Evolutionary conservation across 2,797 vertebrate genomes (phyloP).

Genomic region (Sebastes taczanowskii): DNA sequence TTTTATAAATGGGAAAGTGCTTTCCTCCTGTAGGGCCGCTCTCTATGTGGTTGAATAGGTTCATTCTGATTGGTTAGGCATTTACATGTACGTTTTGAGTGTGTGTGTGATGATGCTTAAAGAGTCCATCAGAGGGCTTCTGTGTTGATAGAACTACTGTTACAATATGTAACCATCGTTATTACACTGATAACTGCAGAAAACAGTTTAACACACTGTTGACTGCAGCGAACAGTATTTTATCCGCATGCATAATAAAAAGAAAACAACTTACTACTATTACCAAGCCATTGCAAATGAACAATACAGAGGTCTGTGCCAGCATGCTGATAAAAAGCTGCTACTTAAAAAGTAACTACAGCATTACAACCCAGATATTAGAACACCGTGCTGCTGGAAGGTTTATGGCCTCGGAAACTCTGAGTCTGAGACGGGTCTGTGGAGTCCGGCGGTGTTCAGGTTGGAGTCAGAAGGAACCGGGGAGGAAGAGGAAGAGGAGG

Average conservation of each 20-base stretch:
- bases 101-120: neutral
- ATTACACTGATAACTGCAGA: slow-evolving; percentile 50
- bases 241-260: slow-evolving; percentile 64
- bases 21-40: neutral
- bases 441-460: slow-evolving; percentile 84
- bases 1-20: neutral
- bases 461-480: slow-evolving; percentile 73
- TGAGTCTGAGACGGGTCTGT: slow-evolving; percentile 91
- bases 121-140: slow-evolving; percentile 21
- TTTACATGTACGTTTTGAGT: slow-evolving; percentile 1
- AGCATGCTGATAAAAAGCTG: slow-evolving; percentile 72
- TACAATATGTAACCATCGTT: slow-evolving; percentile 55
- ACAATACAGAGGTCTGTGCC: slow-evolving; percentile 66
- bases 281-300: slow-evolving; percentile 64
- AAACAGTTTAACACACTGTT: slow-evolving; percentile 36
- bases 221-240: slow-evolving; percentile 49
- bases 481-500: slow-evolving; percentile 86
- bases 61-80: slow-evolving; percentile 8
- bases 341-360: slow-evolving; percentile 62
- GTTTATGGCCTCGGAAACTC: slow-evolving; percentile 89
- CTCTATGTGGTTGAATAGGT: neutral
- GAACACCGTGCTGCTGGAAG: slow-evolving; percentile 33
- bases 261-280: slow-evolving; percentile 43
- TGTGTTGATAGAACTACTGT: slow-evolving; percentile 27
- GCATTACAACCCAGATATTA: slow-evolving; percentile 54